Base-by-base conservation (phyloP, 2,888 invertebrate species). In the Hydropsyche betteni region DNA sequence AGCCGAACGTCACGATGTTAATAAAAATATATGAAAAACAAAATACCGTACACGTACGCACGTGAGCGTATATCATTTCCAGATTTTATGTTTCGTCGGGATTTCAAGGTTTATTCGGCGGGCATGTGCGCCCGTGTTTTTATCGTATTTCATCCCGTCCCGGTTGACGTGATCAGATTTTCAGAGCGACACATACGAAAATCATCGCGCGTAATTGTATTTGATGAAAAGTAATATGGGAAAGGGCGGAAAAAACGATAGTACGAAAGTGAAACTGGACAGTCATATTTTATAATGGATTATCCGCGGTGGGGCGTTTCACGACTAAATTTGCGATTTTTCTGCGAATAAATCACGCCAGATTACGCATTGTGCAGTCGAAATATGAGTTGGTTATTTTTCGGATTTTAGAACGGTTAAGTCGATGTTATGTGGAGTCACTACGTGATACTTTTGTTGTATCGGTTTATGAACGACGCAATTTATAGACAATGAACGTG, bases 201-300 rank as follows among this genome's bases (percentile, higher is more conserved):
- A 58, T 58, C 58, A 58, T 58, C 58, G 58, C 16, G 16, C 24
- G 58, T 58, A 58, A 58, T 58, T 58, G 58, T 58, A 58, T 58
- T 16, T 14, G 58, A 58, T 24, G 16, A 16, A 14, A 44, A 44
- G 10, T 44, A 44, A 44, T 44, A 16, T 8, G 24, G 58, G 4
- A 58, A 58, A 58, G 5, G 16, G 24, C 8, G 4, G 4, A 58
- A 8, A 12, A 53, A 53, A 53, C 12, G 7, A 12, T 8, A 24
- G 16, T 16, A 16, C 8, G 8, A 24, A 69, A 70, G 34, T 8
- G 51, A 70, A 70, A 33, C 38, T 70, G 69, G 14, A 24, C 24
- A 70, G 70, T 70, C 70, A 70, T 70, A 53, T 70, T 70, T 70
- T 52, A 70, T 70, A 70, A 70, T 70, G 70, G 70, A 70, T 70